A percentile compares a stretch with the other conserved stretches of the same genome.
Evolutionary conservation across 53 echinoderm and acorn worm species (phyloP).

Genomic region (Luidia sarsii): DNA sequence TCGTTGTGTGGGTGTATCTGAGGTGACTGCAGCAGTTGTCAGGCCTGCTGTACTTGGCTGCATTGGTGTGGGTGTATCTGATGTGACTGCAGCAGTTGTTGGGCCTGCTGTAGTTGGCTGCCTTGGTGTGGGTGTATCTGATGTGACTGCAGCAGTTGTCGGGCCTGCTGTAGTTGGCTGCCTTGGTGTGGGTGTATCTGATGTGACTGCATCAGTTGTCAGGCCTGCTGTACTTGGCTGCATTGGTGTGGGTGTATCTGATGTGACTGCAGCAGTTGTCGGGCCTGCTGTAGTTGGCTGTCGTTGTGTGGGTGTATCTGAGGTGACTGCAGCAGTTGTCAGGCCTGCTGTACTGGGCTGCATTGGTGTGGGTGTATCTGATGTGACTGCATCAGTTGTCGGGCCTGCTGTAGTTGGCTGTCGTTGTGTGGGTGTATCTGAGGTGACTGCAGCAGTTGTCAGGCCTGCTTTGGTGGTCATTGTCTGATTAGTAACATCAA

Average conservation of each 20-base stretch:
- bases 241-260: neutral
- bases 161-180: neutral
- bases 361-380: too few species aligned
- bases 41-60: neutral
- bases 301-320: neutral
- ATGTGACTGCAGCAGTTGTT: neutral
- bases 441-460: too few species aligned
- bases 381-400: too few species aligned
- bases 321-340: neutral
- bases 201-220: neutral
- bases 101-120: neutral
- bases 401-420: too few species aligned
- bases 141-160: neutral
- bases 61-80: neutral
- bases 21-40: neutral
- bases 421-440: too few species aligned
- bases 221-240: neutral
- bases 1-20: neutral
- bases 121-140: neutral
- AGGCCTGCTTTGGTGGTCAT: too few species aligned
- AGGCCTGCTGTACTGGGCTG: neutral
- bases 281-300: neutral
- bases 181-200: too few species aligned
- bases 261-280: neutral
- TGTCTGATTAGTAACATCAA: too few species aligned